Evolutionary conservation across 2,797 vertebrate species (phyloP).

Genomic region (Caiman crocodilus): DNA sequence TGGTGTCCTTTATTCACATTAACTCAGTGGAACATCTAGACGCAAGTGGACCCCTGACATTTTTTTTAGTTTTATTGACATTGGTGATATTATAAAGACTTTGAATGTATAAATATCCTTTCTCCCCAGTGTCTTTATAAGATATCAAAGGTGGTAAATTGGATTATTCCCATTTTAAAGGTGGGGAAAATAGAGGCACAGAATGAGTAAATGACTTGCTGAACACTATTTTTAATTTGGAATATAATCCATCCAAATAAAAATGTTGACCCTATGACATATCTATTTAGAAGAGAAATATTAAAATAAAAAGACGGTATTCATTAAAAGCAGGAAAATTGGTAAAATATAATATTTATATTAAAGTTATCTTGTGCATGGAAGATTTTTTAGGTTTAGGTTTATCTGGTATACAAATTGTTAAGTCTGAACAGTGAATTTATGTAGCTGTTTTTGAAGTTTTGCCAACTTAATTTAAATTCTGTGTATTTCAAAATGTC

Average conservation of each 20-base stretch:
- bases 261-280: background rate
- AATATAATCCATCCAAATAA: background rate
- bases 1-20: too few species aligned
- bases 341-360: background rate
- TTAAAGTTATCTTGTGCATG: background rate
- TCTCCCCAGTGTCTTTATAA: background rate
- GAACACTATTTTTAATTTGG: background rate
- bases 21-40: too few species aligned
- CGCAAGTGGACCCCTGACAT: background rate
- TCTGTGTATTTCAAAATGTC: slow-evolving; percentile 45
- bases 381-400: background rate
- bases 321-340: background rate
- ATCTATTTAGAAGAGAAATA: background rate
- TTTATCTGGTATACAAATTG: rapidly evolving
- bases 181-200: background rate
- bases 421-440: background rate
- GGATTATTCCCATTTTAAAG: rapidly evolving
- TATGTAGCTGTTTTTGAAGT: slow-evolving; percentile 30
- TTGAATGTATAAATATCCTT: rapidly evolving
- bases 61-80: background rate
- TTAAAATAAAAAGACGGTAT: background rate
- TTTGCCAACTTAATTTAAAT: slow-evolving; percentile 55
- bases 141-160: background rate
- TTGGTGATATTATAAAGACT: background rate
- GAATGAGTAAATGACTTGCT: rapidly evolving